These are phyloP conservation scores for Lithobates sylvaticus DNA, from an alignment of 2,797 vertebrate species.

Conservation along the genomic window DNA sequence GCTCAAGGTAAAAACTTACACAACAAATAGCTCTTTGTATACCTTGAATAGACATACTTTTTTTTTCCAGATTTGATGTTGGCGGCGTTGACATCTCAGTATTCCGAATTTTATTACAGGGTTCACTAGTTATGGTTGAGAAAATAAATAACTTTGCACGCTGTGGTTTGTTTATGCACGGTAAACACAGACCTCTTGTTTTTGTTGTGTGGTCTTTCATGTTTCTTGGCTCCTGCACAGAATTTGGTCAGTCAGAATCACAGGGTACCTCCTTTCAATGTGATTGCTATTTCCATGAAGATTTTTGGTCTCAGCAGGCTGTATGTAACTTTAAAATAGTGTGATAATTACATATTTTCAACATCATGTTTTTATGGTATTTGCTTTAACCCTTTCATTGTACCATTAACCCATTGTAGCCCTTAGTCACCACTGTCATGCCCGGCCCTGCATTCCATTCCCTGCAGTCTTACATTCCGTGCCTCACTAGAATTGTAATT, in stretches of 20 bases:
- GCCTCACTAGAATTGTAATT: too few species aligned
- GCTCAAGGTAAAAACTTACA: background rate
- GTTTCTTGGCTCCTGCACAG: background rate
- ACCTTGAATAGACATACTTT: background rate
- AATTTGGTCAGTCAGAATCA: background rate
- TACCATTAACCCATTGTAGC: too few species aligned
- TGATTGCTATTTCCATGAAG: background rate
- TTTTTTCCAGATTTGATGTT: background rate
- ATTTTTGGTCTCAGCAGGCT: background rate
- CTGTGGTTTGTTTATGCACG: background rate
- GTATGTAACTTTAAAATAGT: background rate
- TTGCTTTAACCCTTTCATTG: background rate
- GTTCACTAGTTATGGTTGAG: background rate
- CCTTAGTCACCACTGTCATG: too few species aligned
- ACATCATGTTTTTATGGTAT: background rate
- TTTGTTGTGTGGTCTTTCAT: background rate
- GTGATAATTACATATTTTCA: background rate
- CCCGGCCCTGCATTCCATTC: too few species aligned
- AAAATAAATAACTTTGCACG: background rate
- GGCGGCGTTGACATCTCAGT: background rate
- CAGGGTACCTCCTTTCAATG: background rate
- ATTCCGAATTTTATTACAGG: background rate
- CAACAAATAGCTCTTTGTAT: background rate
- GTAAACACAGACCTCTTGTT: background rate
- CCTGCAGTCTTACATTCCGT: too few species aligned